Percentiles rank a stretch among this genome's conserved stretches.
Evolutionary conservation across 2,113 vertebrate genomes (phyloP).

Genomic region (Ivindomyrus marchei): DNA sequence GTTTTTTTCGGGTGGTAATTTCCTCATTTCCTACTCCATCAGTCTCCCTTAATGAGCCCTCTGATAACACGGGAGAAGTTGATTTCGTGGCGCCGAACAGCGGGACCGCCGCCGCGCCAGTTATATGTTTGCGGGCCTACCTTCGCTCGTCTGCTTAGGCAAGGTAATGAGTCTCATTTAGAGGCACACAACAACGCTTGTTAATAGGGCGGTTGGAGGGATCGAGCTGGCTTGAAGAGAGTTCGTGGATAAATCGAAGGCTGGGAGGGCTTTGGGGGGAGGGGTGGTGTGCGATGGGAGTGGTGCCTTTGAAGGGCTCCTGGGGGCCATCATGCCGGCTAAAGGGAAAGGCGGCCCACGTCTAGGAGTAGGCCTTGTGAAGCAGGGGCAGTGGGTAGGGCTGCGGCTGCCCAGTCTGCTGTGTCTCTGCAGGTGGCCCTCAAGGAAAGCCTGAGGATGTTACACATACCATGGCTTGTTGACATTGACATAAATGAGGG

Average conservation of each 20-base stretch:
- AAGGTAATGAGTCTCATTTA: slow-evolving; percentile 71
- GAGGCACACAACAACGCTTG: slow-evolving; percentile 53
- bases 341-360: neutral
- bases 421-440: neutral
- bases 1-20: slow-evolving; percentile 21
- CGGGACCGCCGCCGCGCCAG: slow-evolving; percentile 52
- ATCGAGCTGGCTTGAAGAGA: neutral
- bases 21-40: slow-evolving; percentile 37
- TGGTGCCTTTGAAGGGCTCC: neutral
- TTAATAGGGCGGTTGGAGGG: slow-evolving; percentile 51
- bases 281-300: neutral
- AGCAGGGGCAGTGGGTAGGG: slow-evolving; percentile 1
- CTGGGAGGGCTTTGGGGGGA: neutral
- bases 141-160: slow-evolving; percentile 67
- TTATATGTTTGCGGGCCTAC: slow-evolving; percentile 59
- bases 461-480: neutral
- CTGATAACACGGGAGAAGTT: slow-evolving; percentile 70
- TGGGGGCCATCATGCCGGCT: neutral
- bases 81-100: slow-evolving; percentile 70
- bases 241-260: neutral
- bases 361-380: neutral
- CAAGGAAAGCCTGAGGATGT: neutral
- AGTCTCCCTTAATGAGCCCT: slow-evolving; percentile 70
- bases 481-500: neutral
- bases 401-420: neutral